Base-by-base conservation (phyloP, 2,888 invertebrate species). In the Craniophora ligustri region DNA sequence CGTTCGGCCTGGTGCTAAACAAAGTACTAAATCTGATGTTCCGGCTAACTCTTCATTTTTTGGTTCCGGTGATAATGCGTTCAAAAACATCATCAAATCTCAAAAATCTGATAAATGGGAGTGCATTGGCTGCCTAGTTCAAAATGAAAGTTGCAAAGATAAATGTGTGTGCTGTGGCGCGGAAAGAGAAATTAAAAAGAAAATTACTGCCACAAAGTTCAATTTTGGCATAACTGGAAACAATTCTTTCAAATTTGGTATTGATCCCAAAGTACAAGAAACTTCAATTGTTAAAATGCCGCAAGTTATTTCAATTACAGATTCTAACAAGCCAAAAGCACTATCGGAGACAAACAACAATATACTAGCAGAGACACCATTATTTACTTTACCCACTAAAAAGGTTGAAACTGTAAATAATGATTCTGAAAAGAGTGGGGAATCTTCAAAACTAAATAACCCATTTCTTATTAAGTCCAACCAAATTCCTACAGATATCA, bases 291-390 rank as follows among this genome's bases (percentile, higher is more conserved):
- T 67, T n/a, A 76, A 76, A 38, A 61, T 58, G 14, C 28, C 61
- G 0, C 79, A 75, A 26, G 41, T 54, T 6, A 54, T 55, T 16
- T 16, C 67, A 18, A 59, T 59, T 36, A 14, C 56, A 16, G 60
- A 54, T 8, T 53, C 62, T 5, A 79, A n/a, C 26, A 26, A 75
- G 66, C 30, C 54, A 14, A 78, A 82, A 56, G 78, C 82, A 61
- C 39, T 30, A 34, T 79, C 81, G 0, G 91, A 89, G 78, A 84
- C 84, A 4, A 90, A 91, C 66, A 91, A 91, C 51, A 90, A 89
- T 72, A 66, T 78, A 45, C 58, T 89, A 32, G 47, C 84, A 26
- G 84, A 85, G 68, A 71, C 79, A 16, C 78, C 86, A 3, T 71
- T 78, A 35, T 86, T 83, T 41, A 76, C 77, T 7, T 54, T 81